Base-by-base conservation (phyloP, 2,797 vertebrate genomes). In the Tympanoctomys barrerae region DNA sequence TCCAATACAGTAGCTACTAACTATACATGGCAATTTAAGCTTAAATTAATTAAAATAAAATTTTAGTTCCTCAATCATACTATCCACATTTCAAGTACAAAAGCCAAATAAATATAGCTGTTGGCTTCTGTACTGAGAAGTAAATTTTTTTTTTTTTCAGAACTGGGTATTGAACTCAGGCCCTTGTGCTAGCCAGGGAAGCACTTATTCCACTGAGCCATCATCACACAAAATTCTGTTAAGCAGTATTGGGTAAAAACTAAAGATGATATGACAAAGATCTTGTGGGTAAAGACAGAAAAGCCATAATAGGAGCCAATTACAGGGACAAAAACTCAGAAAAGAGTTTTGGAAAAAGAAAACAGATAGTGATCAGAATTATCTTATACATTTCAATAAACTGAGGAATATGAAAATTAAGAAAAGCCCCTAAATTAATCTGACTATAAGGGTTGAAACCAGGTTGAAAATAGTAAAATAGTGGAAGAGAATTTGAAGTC, bases 351-450 rank as follows among this genome's bases (percentile, higher is more conserved):
- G 59, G 31, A 87, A 46, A 87, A 33, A 93, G 66, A 64, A 89
- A 73, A 89, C 64, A 33, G 26, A 80, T 11, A 46, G 24, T 54
- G 28, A 28, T 61, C 42, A 79, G n/a, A 85, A 73, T 12, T 68
- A 87, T 66, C n/a, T 57, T 80, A 86, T n/a, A 46, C 10, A 77
- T 77, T 33, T 77, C 77, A 77, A n/a, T 68, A 90, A 66, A 26
- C 21, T 81, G n/a, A 81, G 39, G 33, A 90, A 75, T 81, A 80
- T 75, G 82, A 81, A 86, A 90, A 93, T 42, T 52, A 75, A 90
- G 73, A 85, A 80, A 73, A 49, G 24, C 0, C 52, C 22, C 64
- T 77, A 70, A 52, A 82, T 62, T 87, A 82, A 52, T 64, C 49
- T 70, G 68, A 61, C 42, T 68, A 62, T 14, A 94, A 46, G 42